These are phyloP conservation scores for Campaea margaritaria DNA, from an alignment of 2,888 invertebrate genomes.

Conservation along the genomic window DNA sequence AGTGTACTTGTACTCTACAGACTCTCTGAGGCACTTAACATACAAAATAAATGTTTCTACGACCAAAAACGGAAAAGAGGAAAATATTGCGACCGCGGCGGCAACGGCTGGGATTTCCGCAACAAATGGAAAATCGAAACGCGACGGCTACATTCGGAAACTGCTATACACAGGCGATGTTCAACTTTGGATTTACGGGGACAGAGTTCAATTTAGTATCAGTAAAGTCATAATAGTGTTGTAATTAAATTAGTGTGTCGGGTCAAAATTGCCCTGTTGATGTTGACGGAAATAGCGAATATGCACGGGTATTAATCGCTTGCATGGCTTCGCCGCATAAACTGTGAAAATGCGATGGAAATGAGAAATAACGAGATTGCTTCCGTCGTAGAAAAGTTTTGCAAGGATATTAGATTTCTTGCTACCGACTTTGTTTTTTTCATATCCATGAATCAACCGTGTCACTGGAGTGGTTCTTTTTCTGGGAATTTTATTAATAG, in stretches of 20 bases:
- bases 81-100: conserved; percentile 55
- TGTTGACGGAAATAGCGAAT: conserved; percentile 59
- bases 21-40: conserved; percentile 41
- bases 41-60: conserved; percentile 48
- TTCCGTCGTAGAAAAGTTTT: background rate
- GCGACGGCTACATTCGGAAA: conserved; percentile 29
- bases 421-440: background rate
- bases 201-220: conserved; percentile 31
- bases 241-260: conserved; percentile 42
- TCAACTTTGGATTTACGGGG: conserved; percentile 28
- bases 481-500: background rate
- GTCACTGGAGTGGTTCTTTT: background rate
- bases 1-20: conserved; percentile 29
- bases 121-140: conserved; percentile 53
- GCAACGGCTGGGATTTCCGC: conserved; percentile 46
- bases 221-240: conserved; percentile 22
- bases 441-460: conserved; percentile 3
- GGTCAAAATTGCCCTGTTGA: conserved; percentile 44
- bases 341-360: conserved; percentile 22
- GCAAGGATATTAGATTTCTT: conserved; percentile 3
- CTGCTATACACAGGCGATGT: conserved; percentile 27
- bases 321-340: conserved; percentile 13
- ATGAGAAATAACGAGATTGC: conserved; percentile 1
- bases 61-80: conserved; percentile 48
- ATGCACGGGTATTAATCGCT: conserved; percentile 48